Percentiles rank a stretch among this genome's conserved stretches.
These are phyloP conservation scores for Sus cebifrons DNA, from an alignment of 2,797 vertebrate species.

Conservation along the genomic window DNA sequence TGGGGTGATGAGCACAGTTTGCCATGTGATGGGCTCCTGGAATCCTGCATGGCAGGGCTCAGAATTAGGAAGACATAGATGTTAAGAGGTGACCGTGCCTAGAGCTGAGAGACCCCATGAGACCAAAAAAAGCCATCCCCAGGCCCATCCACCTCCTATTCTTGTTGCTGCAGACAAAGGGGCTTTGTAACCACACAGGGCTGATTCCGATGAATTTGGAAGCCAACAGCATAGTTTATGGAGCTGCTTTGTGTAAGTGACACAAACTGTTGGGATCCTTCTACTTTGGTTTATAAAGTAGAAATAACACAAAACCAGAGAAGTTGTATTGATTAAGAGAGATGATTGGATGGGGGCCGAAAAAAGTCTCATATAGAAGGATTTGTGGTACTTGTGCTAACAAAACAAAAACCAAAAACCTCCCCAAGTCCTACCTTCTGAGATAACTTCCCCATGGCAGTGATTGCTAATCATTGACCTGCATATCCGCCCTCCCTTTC, in stretches of 20 bases:
- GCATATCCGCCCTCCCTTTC: not conserved
- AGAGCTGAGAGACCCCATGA: not conserved
- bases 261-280: not conserved
- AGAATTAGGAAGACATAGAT: not conserved
- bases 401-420: not conserved
- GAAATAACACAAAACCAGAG: not conserved
- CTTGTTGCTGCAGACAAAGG: not conserved
- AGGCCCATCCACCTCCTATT: not conserved
- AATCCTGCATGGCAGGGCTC: not conserved
- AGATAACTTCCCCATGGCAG: not conserved
- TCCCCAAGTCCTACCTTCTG: not conserved
- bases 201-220: not conserved
- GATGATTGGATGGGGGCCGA: not conserved
- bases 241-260: not conserved
- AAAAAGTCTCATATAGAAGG: not conserved
- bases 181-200: not conserved
- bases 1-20: not conserved
- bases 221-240: not conserved
- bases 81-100: not conserved
- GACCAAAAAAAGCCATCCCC: not conserved
- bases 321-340: not conserved
- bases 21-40: not conserved
- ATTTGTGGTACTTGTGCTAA: not conserved
- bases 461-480: not conserved
- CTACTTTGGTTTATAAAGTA: not conserved